Percentiles rank a stretch among this genome's conserved stretches.
Conservation (phyloP, 2,888 invertebrate species). For the Aproaerema taeniolella region DNA sequence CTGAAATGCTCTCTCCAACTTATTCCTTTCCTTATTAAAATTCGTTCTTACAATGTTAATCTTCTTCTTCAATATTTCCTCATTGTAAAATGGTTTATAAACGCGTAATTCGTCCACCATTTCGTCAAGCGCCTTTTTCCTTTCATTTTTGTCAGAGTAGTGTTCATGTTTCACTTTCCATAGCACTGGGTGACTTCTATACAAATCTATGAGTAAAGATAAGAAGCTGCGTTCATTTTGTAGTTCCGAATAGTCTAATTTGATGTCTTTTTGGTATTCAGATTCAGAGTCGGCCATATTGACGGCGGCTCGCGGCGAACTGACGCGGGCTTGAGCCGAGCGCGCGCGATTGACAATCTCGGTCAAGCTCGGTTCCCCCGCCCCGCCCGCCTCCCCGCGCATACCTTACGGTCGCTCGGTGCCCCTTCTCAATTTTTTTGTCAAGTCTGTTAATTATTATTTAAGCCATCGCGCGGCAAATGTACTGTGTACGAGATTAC, state of each 20-base stretch:
- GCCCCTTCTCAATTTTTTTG: too few species aligned
- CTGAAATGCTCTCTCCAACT: neutral
- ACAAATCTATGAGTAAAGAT: slow-evolving; percentile 3
- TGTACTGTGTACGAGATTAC: too few species aligned
- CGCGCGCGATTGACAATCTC: slow-evolving; percentile 6
- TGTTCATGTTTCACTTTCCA: neutral
- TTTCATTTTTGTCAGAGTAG: neutral
- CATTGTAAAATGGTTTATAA: neutral
- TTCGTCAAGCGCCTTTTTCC: neutral
- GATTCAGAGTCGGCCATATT: neutral
- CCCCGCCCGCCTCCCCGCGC: neutral
- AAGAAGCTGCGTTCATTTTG: slow-evolving; percentile 1
- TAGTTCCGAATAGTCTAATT: neutral
- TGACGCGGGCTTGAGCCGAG: slow-evolving; percentile 4
- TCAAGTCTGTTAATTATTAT: too few species aligned
- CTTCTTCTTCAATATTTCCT: slow-evolving; percentile 3
- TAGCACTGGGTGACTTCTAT: slow-evolving; percentile 1
- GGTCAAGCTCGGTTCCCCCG: slow-evolving; percentile 7
- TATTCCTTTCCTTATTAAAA: slow-evolving; percentile 4
- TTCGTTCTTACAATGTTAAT: slow-evolving; percentile 7
- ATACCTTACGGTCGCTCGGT: too few species aligned
- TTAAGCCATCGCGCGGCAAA: too few species aligned
- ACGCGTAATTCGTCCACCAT: slow-evolving; percentile 4
- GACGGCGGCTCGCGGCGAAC: slow-evolving; percentile 3
- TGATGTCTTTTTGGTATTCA: neutral